Conservation (phyloP, 2,797 vertebrate species). For the Myripristis jacobus region DNA sequence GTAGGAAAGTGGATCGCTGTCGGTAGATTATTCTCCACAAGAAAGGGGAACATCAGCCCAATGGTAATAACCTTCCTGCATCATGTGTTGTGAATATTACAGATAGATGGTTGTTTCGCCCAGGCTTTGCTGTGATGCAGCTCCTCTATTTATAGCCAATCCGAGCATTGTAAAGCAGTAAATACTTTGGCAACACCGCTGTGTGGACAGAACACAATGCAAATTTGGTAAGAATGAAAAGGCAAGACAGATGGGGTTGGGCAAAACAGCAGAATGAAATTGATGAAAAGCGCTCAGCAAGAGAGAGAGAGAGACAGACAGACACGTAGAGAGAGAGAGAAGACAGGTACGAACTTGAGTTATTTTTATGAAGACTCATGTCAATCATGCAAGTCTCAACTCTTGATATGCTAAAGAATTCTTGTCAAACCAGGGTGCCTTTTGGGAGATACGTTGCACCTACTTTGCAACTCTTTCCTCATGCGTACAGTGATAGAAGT, state of each 20-base stretch:
- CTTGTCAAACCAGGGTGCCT: constrained; percentile 43
- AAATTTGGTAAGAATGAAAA: constrained; percentile 49
- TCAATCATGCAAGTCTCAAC: constrained; percentile 51
- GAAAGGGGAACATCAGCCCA: constrained; percentile 50
- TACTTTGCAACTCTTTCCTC: constrained; percentile 42
- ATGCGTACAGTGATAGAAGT: constrained; percentile 35
- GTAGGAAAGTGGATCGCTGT: constrained; percentile 41
- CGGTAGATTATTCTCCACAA: constrained; percentile 49
- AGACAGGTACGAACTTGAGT: constrained; percentile 32
- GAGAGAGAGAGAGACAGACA: constrained; percentile 11
- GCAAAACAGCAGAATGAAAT: constrained; percentile 30
- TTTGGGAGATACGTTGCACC: constrained; percentile 38
- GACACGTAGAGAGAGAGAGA: constrained; percentile 27
- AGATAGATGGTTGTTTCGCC: constrained; percentile 64
- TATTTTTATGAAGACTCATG: constrained; percentile 61
- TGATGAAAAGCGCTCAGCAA: neutral
- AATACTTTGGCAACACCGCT: constrained; percentile 56
- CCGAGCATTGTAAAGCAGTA: constrained; percentile 53
- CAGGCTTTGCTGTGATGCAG: constrained; percentile 49
- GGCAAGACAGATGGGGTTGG: constrained; percentile 16
- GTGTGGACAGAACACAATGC: constrained; percentile 47
- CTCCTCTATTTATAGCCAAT: constrained; percentile 70
- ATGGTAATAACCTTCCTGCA: constrained; percentile 48
- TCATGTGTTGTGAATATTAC: constrained; percentile 58
- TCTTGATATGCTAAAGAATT: constrained; percentile 39